Percentiles rank a stretch among this genome's conserved stretches.
These are phyloP conservation scores for Archips crataeganus DNA, from an alignment of 2,888 invertebrate genomes.

Conservation along the genomic window DNA sequence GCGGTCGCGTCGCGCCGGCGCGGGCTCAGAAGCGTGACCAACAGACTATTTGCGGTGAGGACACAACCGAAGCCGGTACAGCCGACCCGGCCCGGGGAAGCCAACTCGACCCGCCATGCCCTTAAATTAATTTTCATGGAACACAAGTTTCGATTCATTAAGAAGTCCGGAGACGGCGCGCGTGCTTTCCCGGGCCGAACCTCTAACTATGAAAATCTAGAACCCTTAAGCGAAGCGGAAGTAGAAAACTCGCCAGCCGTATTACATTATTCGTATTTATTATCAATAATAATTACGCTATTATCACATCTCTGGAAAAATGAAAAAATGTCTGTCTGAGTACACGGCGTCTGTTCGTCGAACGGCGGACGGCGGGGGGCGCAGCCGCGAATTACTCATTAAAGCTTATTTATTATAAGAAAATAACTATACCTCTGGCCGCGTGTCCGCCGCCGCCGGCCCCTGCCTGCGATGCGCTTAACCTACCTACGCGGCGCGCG, in stretches of 20 bases:
- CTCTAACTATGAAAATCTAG: conserved; percentile 41
- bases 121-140: not conserved
- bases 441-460: not conserved
- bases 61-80: conserved; percentile 13
- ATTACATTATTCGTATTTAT: conserved; percentile 53
- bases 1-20: conserved; percentile 29
- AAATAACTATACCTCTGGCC: conserved; percentile 25
- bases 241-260: conserved; percentile 60
- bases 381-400: conserved; percentile 19
- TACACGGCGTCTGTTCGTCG: conserved; percentile 34
- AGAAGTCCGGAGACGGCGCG: not conserved
- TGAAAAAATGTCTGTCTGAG: conserved; percentile 52
- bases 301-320: conserved; percentile 73
- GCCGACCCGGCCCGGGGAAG: not conserved
- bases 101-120: not conserved
- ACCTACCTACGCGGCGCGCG: not conserved
- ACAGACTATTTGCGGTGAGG: conserved; percentile 7
- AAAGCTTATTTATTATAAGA: conserved; percentile 38
- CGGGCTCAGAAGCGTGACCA: conserved; percentile 36
- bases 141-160: too few species aligned
- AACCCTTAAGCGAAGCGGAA: conserved; percentile 59
- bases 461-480: not conserved
- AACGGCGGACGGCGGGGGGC: conserved; percentile 2
- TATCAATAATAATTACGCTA: conserved; percentile 63
- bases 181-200: not conserved